These are phyloP conservation scores for Mesorhabditis belari DNA, from an alignment of 2,888 invertebrate genomes.

Conservation along the genomic window DNA sequence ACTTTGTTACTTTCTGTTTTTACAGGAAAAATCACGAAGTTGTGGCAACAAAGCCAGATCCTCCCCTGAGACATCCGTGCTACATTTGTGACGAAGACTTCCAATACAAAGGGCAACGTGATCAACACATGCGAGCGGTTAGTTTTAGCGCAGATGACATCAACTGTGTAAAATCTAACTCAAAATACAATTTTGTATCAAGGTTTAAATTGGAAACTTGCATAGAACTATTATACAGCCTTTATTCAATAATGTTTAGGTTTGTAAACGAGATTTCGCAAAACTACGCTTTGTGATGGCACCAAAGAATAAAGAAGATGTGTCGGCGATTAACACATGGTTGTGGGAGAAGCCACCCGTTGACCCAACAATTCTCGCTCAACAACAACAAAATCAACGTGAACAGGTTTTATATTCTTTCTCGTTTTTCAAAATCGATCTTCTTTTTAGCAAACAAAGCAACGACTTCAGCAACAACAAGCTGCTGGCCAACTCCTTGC, in stretches of 20 bases:
- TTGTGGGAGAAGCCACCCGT: slow-evolving; percentile 47
- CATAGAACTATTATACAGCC: slow-evolving; percentile 16
- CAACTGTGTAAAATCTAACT: too few relatives aligned
- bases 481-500: slow-evolving; percentile 14
- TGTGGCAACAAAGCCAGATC: slow-evolving; percentile 35
- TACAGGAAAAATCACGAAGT: slow-evolving; percentile 40
- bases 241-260: background rate
- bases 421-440: background rate
- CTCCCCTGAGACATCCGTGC: slow-evolving; percentile 42
- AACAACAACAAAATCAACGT: slow-evolving; percentile 27
- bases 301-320: slow-evolving; percentile 30
- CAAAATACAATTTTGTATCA: too few relatives aligned
- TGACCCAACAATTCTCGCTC: slow-evolving; percentile 44
- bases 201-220: background rate
- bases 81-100: slow-evolving; percentile 50
- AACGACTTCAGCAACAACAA: background rate
- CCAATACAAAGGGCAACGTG: slow-evolving; percentile 38
- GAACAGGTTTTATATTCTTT: slow-evolving; percentile 8
- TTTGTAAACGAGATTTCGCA: slow-evolving; percentile 43
- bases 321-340: slow-evolving; percentile 41
- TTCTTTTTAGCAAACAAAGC: background rate
- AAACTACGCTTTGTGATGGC: slow-evolving; percentile 29
- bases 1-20: slow-evolving; percentile 1
- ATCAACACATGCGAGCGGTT: slow-evolving; percentile 21
- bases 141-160: too few relatives aligned